phyloP scores from a whole-genome alignment of 2,113 vertebrate genomes.

The Vombatus ursinus region DNA sequence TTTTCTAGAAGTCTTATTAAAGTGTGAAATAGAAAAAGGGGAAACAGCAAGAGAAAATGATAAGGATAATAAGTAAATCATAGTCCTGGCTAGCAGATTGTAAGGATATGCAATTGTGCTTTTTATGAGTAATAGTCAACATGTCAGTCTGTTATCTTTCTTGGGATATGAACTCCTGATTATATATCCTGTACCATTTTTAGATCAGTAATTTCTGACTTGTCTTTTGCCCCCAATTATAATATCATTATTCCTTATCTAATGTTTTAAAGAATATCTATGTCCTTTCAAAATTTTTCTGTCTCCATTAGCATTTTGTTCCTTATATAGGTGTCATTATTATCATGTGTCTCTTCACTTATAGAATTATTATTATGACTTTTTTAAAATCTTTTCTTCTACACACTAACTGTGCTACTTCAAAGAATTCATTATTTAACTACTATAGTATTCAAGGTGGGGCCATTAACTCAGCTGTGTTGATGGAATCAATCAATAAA shows the following conservation, averaged over 20 bases:
- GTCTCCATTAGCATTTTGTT: neutral
- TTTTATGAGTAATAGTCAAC: neutral
- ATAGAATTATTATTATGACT: neutral
- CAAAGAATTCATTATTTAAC: neutral
- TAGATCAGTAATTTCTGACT: too few species aligned
- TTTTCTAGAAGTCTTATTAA: neutral
- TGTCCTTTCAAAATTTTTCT: neutral
- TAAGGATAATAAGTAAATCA: neutral
- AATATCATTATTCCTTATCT: too few species aligned
- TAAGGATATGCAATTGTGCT: too few species aligned
- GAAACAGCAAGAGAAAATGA: neutral
- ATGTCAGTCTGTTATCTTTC: neutral
- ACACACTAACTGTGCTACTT: neutral
- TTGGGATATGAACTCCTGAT: too few species aligned
- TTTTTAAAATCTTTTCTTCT: too few species aligned
- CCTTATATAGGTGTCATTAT: neutral
- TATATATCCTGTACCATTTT: too few species aligned
- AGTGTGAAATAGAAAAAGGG: neutral
- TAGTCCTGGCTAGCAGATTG: neutral
- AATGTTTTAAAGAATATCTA: too few species aligned
- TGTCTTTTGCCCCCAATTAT: too few species aligned
- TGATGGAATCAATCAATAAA: neutral
- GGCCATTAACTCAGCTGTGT: neutral
- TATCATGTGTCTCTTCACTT: neutral
- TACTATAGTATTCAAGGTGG: neutral